Evolutionary conservation across 2,113 vertebrate species (phyloP).

Genomic region (Saccopteryx bilineata): DNA sequence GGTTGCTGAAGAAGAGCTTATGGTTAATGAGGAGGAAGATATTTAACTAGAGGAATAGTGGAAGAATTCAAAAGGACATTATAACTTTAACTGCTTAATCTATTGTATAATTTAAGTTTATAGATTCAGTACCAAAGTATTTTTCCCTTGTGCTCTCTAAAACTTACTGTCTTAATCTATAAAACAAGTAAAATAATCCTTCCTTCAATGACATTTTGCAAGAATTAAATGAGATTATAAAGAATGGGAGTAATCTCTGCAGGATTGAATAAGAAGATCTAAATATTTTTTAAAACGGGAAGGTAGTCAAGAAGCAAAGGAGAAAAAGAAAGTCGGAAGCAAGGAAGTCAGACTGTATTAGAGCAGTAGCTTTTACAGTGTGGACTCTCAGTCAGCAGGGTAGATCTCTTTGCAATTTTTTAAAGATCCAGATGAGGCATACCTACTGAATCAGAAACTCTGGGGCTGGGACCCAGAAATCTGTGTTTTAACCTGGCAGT

Average conservation of each 20-base stretch:
- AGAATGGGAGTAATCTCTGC: neutral
- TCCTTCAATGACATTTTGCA: neutral
- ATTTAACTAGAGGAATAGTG: neutral
- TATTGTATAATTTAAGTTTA: neutral
- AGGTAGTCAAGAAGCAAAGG: neutral
- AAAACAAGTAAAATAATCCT: neutral
- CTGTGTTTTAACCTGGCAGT: neutral
- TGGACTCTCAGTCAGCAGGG: neutral
- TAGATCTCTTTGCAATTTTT: neutral
- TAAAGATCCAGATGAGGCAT: neutral
- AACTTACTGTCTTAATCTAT: neutral
- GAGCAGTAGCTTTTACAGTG: neutral
- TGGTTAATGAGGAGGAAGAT: neutral
- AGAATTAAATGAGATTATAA: conserved; percentile 34
- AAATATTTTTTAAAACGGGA: neutral
- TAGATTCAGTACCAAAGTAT: neutral
- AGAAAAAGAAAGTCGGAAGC: neutral
- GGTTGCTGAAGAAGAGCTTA: neutral
- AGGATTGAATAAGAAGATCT: neutral
- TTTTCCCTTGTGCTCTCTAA: neutral
- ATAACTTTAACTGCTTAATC: neutral
- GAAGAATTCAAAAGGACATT: neutral
- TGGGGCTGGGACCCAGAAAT: neutral
- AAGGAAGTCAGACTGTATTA: neutral
- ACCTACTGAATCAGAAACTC: neutral